phyloP scores from a whole-genome alignment of 2,888 invertebrate species.

The Augiades crinisus region DNA sequence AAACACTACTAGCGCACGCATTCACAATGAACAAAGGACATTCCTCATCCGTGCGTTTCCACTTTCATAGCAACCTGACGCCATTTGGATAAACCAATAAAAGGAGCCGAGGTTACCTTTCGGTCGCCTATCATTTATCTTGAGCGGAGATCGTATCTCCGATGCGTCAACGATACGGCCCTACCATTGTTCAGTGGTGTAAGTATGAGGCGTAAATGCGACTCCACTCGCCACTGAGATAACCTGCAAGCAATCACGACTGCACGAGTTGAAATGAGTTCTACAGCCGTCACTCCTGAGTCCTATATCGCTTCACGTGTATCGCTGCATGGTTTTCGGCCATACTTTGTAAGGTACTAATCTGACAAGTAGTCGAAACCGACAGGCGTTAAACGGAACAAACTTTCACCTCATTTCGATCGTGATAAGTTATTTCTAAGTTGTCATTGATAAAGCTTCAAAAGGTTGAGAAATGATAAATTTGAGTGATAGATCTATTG shows the following conservation, averaged over 20 bases:
- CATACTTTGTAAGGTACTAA: slow-evolving; percentile 25
- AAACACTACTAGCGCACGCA: slow-evolving; percentile 3
- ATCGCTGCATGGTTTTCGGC: neutral
- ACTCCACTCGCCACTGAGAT: slow-evolving; percentile 9
- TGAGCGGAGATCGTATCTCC: slow-evolving; percentile 36
- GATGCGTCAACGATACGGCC: slow-evolving; percentile 38
- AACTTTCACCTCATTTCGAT: slow-evolving; percentile 41
- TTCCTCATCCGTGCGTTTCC: slow-evolving; percentile 50
- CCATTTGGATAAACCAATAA: slow-evolving; percentile 40
- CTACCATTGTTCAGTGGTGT: slow-evolving; percentile 36
- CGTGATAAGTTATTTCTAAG: slow-evolving; percentile 35
- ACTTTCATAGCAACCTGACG: slow-evolving; percentile 30
- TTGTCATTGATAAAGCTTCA: slow-evolving; percentile 21
- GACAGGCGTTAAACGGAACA: slow-evolving; percentile 48
- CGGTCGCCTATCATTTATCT: slow-evolving; percentile 39
- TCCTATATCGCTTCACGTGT: neutral
- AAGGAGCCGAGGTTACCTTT: slow-evolving; percentile 34
- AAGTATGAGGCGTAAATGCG: slow-evolving; percentile 19
- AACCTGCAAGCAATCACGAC: neutral
- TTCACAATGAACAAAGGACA: slow-evolving; percentile 56
- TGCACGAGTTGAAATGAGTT: neutral
- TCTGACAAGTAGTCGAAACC: slow-evolving; percentile 43
- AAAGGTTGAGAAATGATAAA: slow-evolving; percentile 17
- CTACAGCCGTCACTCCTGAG: neutral
- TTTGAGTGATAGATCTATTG: slow-evolving; percentile 22